A percentile compares a stretch with the other conserved stretches of the same genome.
phyloP scores from a whole-genome alignment of 2,113 vertebrate species.

The Caranx melampygus region DNA sequence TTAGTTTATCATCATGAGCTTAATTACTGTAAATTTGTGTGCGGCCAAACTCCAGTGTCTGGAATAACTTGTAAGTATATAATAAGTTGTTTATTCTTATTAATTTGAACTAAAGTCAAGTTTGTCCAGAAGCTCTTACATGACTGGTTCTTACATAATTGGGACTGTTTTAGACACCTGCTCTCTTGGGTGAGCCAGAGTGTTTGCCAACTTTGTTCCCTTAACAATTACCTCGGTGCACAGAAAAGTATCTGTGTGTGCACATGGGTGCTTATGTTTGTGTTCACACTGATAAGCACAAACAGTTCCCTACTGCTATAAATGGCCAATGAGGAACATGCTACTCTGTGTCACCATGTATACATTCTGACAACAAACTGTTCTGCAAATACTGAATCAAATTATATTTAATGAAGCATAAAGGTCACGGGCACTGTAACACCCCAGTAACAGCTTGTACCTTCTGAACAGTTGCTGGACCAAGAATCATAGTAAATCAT shows the following conservation, averaged over 20 bases:
- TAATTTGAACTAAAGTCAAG: background rate
- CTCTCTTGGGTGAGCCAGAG: background rate
- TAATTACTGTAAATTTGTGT: background rate
- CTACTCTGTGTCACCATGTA: background rate
- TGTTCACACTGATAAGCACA: constrained; percentile 27
- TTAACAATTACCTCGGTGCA: constrained; percentile 35
- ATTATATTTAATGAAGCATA: constrained; percentile 3
- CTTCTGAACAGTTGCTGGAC: constrained; percentile 6
- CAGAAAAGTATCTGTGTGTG: constrained; percentile 29
- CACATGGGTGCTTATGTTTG: background rate
- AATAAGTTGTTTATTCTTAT: background rate
- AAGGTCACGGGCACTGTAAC: background rate
- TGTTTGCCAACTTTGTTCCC: constrained; percentile 39
- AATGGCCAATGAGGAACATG: background rate
- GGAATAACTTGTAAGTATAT: background rate
- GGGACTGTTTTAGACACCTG: constrained; percentile 6
- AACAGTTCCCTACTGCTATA: constrained; percentile 14
- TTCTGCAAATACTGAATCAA: background rate
- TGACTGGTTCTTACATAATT: background rate
- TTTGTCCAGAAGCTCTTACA: background rate
- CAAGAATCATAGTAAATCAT: background rate
- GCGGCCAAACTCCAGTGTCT: background rate
- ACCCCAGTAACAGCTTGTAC: background rate
- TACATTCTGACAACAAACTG: background rate
- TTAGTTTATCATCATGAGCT: background rate